Evolutionary conservation across 2,888 invertebrate species (phyloP).

Genomic region (Matsumyia berberina): DNA sequence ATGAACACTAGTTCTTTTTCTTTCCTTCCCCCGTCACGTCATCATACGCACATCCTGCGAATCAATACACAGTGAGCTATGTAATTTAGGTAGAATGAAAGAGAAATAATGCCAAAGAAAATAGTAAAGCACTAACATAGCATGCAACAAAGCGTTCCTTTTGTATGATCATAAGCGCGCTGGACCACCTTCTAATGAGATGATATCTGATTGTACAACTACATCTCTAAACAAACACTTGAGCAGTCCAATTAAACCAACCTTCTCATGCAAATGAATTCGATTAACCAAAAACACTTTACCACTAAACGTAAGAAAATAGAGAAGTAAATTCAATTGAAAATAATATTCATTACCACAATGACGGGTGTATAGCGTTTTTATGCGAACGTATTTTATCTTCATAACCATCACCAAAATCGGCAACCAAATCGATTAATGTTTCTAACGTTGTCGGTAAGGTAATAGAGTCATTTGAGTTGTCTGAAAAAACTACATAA

Average conservation of each 20-base stretch:
- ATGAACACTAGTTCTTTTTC: too few species aligned
- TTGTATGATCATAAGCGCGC: too few species aligned
- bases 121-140: too few species aligned
- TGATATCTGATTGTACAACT: neutral
- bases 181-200: too few species aligned
- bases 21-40: too few species aligned
- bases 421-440: constrained; percentile 87
- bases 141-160: too few species aligned
- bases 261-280: constrained; percentile 83
- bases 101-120: too few species aligned
- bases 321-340: constrained; percentile 49
- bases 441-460: constrained; percentile 85
- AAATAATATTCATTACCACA: constrained; percentile 82
- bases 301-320: constrained; percentile 73
- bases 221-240: constrained; percentile 10
- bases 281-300: constrained; percentile 86
- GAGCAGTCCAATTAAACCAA: constrained; percentile 55
- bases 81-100: too few species aligned
- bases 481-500: constrained; percentile 85
- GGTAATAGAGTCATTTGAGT: constrained; percentile 81
- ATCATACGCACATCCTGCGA: too few species aligned
- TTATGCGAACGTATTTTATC: constrained; percentile 86
- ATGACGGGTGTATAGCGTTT: constrained; percentile 84
- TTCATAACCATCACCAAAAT: constrained; percentile 88
- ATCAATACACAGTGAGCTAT: too few species aligned